phyloP scores from a whole-genome alignment of 2,797 vertebrate genomes.

The Sebastes minor region DNA sequence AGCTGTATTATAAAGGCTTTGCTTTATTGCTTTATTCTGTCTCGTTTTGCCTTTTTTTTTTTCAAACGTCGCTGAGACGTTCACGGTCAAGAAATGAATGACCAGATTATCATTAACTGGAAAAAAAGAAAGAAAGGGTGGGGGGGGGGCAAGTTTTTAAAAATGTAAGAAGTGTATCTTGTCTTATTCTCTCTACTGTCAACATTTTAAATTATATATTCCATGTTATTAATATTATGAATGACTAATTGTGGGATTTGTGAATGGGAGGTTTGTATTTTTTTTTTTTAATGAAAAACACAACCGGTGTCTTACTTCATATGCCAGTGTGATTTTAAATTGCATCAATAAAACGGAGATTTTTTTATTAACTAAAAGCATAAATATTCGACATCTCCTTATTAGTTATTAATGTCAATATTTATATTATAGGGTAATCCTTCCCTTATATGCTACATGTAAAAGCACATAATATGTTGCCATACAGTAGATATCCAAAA shows the following conservation, averaged over 20 bases:
- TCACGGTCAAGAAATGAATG: conserved; percentile 42
- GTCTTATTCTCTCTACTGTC: not conserved
- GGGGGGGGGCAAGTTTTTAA: conserved; percentile 1
- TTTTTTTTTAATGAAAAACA: not conserved
- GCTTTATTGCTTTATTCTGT: conserved; percentile 31
- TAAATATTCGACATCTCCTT: not conserved
- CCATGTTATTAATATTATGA: not conserved
- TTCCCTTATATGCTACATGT: not conserved
- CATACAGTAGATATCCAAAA: not conserved
- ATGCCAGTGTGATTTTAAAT: not conserved
- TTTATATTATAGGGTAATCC: not conserved
- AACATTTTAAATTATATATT: not conserved
- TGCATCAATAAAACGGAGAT: not conserved
- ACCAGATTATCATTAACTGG: conserved; percentile 31
- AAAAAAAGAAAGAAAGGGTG: not conserved
- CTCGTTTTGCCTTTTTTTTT: conserved; percentile 13
- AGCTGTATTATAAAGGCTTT: conserved; percentile 20
- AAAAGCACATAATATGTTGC: not conserved
- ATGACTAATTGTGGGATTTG: not conserved
- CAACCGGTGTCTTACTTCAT: not conserved
- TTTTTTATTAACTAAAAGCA: not conserved
- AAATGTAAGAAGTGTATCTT: not conserved
- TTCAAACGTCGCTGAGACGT: conserved; percentile 21
- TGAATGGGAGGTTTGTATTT: not conserved
- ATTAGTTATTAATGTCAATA: not conserved